These are phyloP conservation scores for Caenorhabditis inopinata DNA, from an alignment of 1,140 invertebrate genomes.

Conservation along the genomic window DNA sequence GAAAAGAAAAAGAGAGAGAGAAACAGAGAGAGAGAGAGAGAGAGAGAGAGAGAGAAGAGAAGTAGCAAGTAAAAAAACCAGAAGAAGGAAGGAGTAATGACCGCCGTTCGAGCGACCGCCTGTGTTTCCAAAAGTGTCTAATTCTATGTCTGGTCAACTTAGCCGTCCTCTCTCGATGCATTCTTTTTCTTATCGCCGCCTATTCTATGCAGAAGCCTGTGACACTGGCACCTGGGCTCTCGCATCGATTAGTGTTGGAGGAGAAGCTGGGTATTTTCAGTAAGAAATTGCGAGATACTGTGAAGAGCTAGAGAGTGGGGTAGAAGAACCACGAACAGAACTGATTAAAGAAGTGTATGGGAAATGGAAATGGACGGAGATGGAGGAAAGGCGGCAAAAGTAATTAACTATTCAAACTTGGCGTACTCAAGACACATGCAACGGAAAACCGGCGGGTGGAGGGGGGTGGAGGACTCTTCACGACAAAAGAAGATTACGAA, in stretches of 20 bases:
- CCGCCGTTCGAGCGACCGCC: slow-evolving; percentile 21
- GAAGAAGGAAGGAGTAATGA: neutral
- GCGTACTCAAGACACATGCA: slow-evolving; percentile 13
- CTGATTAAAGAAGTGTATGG: neutral
- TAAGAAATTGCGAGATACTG: neutral
- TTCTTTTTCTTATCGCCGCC: neutral
- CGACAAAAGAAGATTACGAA: slow-evolving; percentile 26
- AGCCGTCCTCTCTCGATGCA: neutral
- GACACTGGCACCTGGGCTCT: slow-evolving; percentile 2
- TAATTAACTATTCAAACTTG: slow-evolving; percentile 24
- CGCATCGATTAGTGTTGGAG: neutral
- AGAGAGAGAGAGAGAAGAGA: neutral
- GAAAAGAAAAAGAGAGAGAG: neutral
- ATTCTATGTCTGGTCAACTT: neutral
- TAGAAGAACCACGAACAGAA: no score
- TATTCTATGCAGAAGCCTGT: neutral
- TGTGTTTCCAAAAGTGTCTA: neutral
- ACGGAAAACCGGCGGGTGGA: no score
- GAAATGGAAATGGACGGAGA: neutral
- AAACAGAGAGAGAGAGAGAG: no score
- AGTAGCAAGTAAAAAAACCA: neutral
- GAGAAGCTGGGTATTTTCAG: neutral
- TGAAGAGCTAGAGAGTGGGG: neutral
- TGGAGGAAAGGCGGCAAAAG: slow-evolving; percentile 16
- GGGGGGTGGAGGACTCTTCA: neutral